Base-by-base conservation (phyloP, 2,888 invertebrate genomes). In the Chydorus sphaericus region DNA sequence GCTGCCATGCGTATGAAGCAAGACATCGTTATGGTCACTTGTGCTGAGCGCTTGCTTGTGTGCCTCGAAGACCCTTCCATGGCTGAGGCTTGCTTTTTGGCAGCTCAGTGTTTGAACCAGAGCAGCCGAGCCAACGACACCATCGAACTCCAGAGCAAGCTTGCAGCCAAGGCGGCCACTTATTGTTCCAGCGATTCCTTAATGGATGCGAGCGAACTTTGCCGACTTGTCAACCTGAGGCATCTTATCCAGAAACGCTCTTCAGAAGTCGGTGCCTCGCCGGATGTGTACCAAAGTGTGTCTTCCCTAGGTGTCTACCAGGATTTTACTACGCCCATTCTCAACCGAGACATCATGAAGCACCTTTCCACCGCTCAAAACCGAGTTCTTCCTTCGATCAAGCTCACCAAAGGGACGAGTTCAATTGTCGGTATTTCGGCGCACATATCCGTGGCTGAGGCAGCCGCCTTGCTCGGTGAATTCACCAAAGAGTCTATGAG, bases 281-380 rank as follows among this genome's bases (percentile, higher is more conserved):
- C 23, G 11, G 36, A 23, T 18, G 16, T 33, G 18, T 52, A 33
- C 36, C 23, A 20, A 23, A 52, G 36, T 11, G 23, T 36, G 14
- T 33, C 52, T 5, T 52, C 23, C 7, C 33, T 52, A 23, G 52
- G 52, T 14, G 52, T 52, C 26, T 36, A 52, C 20, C 52, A 52
- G 31, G 52, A 52, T 36, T 52, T 33, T 20, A 52, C 52, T 5
- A 36, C 36, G 31, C 52, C 52, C 2, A 52, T 52, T 36, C 36
- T 52, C 33, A 52, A 52, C n/a, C 52, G 36, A 16, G 36, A 23
- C 26, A 52, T 52, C 33, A 26, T 52, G 52, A 36, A 52, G 10
- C 18, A 23, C 8, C 31, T 52, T n/a, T 31, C 36, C 10, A 31
- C 31, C 10, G 52, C 36, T 7, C 52, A 33, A 7, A 16, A 23